phyloP scores from a whole-genome alignment of 2,888 invertebrate species.

The Erebia palarica region DNA sequence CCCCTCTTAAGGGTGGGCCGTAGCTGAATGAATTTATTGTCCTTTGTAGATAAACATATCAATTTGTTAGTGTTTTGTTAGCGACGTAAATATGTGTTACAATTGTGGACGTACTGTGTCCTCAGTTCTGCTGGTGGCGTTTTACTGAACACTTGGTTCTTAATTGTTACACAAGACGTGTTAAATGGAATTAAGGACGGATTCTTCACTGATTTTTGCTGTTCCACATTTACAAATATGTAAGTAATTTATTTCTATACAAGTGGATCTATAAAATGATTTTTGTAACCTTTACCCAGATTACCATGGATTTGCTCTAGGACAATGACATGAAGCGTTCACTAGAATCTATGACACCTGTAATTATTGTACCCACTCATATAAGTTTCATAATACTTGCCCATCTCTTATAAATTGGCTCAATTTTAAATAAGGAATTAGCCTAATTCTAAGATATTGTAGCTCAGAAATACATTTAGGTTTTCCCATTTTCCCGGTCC shows the following conservation, averaged over 20 bases:
- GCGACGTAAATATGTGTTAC: conserved; percentile 71
- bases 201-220: background rate
- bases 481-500: conserved; percentile 16
- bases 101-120: conserved; percentile 59
- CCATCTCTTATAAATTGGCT: no score
- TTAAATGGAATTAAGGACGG: conserved; percentile 5
- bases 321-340: no score
- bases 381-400: no score
- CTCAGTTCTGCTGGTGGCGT: conserved; percentile 68
- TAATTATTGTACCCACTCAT: no score
- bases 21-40: conserved; percentile 77
- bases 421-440: no score
- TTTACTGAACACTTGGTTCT: conserved; percentile 55
- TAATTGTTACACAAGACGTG: conserved; percentile 41
- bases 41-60: conserved; percentile 81
- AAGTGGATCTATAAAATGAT: background rate
- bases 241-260: background rate
- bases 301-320: background rate
- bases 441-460: no score
- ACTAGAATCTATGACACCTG: no score
- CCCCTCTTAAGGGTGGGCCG: conserved; percentile 80
- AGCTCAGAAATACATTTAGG: background rate
- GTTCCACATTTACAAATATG: background rate
- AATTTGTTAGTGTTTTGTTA: conserved; percentile 81
- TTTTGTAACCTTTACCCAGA: background rate